Conservation (phyloP, 2,888 invertebrate species). For the Philereme transversata region DNA sequence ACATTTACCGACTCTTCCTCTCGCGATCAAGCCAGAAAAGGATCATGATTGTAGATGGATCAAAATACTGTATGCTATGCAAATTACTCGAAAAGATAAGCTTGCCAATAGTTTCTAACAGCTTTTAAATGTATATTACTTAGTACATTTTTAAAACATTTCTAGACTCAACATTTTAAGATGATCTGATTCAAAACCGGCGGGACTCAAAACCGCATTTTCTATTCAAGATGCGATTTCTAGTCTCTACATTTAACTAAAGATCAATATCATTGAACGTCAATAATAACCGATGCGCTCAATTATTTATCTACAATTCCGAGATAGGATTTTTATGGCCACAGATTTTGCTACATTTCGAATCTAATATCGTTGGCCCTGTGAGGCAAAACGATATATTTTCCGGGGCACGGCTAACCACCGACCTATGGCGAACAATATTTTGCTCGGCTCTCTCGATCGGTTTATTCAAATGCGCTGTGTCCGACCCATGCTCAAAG, state of each 20-base stretch:
- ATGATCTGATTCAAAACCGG: too few species aligned
- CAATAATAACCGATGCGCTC: constrained; percentile 31
- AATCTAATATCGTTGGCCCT: constrained; percentile 68
- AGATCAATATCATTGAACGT: constrained; percentile 12
- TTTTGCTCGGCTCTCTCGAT: constrained; percentile 72
- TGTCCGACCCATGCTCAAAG: constrained; percentile 79
- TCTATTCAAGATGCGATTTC: too few species aligned
- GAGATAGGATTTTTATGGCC: constrained; percentile 45
- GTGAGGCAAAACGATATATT: constrained; percentile 68
- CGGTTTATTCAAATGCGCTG: constrained; percentile 81
- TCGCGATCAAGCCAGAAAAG: too few species aligned
- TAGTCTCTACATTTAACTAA: too few species aligned
- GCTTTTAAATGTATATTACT: too few species aligned
- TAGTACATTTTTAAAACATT: too few species aligned
- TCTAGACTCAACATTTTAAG: background rate
- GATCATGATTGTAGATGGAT: too few species aligned
- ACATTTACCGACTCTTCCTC: too few species aligned
- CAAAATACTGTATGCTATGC: too few species aligned
- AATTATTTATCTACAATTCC: constrained; percentile 40
- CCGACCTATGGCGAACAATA: constrained; percentile 78
- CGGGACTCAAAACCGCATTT: too few species aligned
- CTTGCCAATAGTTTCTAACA: too few species aligned
- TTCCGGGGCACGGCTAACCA: constrained; percentile 62
- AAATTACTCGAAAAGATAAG: too few species aligned
- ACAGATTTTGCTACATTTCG: constrained; percentile 52